A percentile compares a stretch with the other conserved stretches of the same genome.
These are phyloP conservation scores for Pecten maximus DNA, from an alignment of 2,888 invertebrate species.

Conservation along the genomic window DNA sequence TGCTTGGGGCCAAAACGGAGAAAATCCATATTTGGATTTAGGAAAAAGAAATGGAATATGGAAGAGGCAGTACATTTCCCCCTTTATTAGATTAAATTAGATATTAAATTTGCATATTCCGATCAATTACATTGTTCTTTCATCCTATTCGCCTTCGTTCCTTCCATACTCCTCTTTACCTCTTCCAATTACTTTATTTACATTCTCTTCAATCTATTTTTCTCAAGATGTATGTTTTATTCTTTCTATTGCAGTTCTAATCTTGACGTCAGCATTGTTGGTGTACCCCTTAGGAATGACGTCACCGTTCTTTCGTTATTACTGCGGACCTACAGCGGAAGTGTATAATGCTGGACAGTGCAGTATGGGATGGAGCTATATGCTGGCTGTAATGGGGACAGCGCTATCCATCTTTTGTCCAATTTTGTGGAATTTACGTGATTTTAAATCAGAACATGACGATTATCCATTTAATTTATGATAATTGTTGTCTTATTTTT, in stretches of 20 bases:
- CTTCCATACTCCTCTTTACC: no score
- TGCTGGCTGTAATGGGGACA: conserved; percentile 81
- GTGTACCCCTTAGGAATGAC: conserved; percentile 82
- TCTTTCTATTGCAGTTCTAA: conserved; percentile 78
- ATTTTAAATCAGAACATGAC: conserved; percentile 50
- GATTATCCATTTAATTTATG: conserved; percentile 33
- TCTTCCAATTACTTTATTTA: neutral
- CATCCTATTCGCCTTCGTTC: no score
- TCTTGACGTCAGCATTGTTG: conserved; percentile 80
- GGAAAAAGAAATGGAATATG: no score
- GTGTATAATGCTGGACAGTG: conserved; percentile 80
- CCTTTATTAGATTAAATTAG: no score
- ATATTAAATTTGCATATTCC: no score
- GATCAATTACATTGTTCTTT: no score
- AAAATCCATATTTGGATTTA: no score
- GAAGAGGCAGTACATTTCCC: no score
- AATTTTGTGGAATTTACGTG: conserved; percentile 74
- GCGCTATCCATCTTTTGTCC: conserved; percentile 83
- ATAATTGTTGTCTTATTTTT: neutral
- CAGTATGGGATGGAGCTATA: conserved; percentile 82
- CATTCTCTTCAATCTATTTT: neutral
- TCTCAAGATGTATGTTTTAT: neutral
- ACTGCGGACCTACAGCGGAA: conserved; percentile 75
- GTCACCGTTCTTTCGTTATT: conserved; percentile 79
- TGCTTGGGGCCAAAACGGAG: no score